Percentiles rank a stretch among this genome's conserved stretches.
phyloP scores from a whole-genome alignment of 2,888 invertebrate species.

The Synergus gifuensis region DNA sequence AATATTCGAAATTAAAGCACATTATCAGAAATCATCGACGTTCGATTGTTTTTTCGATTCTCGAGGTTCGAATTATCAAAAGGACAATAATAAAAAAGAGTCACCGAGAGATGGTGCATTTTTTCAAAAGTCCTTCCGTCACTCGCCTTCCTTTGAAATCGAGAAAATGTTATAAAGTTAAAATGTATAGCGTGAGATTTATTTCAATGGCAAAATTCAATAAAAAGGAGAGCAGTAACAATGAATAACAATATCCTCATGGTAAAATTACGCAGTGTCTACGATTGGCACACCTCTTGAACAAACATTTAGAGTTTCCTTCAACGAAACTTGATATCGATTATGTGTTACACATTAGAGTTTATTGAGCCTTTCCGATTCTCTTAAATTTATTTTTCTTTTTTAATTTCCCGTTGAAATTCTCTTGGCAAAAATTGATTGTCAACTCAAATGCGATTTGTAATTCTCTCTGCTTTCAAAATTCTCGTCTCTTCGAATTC shows the following conservation, averaged over 20 bases:
- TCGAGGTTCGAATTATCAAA: conserved; percentile 5
- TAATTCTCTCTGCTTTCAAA: not conserved
- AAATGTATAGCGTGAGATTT: conserved; percentile 68
- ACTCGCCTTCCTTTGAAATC: conserved; percentile 56
- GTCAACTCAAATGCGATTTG: not conserved
- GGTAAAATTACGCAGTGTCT: conserved; percentile 69
- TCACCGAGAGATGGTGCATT: conserved; percentile 14
- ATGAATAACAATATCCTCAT: conserved; percentile 70
- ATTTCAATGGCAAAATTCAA: conserved; percentile 72
- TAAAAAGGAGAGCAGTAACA: conserved; percentile 74
- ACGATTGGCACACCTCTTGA: conserved; percentile 73
- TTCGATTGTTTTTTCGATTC: conserved; percentile 8
- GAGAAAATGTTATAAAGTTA: conserved; percentile 69
- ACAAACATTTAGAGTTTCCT: conserved; percentile 72
- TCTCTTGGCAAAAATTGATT: not conserved
- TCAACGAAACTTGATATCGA: conserved; percentile 65
- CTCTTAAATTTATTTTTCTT: not conserved
- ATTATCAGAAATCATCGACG: conserved; percentile 41
- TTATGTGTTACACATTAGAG: conserved; percentile 32
- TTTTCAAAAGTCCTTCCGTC: conserved; percentile 52
- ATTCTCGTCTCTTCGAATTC: not conserved
- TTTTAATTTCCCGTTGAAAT: not conserved
- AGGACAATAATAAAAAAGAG: conserved; percentile 12
- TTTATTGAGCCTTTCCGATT: conserved; percentile 14
- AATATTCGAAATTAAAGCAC: conserved; percentile 20